Evolutionary conservation across 2,797 vertebrate genomes (phyloP), one percentile per base, ranked within the genome.

Genomic region (Sebastiscus albofasciatus): DNA sequence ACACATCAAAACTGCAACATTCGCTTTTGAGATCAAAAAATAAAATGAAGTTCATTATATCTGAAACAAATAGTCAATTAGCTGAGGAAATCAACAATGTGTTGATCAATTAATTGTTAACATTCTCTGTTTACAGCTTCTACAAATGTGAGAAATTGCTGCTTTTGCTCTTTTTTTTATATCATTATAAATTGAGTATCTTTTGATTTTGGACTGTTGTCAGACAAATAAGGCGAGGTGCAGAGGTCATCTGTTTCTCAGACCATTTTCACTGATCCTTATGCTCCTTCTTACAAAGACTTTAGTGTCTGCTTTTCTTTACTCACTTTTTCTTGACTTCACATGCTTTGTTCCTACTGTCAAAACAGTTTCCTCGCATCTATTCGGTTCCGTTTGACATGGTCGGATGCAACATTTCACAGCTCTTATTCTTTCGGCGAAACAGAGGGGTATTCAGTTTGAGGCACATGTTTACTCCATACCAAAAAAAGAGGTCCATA

Each of bases 401-500:
- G 26, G 80, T 75, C 46, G 33, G 64, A 76, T 64, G 70, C 58
- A 64, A 65, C 68, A 49, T 77, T 79, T 86, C 49, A 46, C 74
- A 62, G 29, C 61, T 34, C 39, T 29, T 22, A 11, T 73, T 72
- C 42, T 54, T 27, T 42, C 6, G 2, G 24, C 3, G 10, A 13
- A 42, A 72, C 67, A 55, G 56, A 58, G 4, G 16, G 24, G 33
- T 49, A 36, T 79, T 87, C 74, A 77, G 1, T 60, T 42, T 54
- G 29, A 58, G 18, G 42, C 75, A 34, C 68, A 72, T 65, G 46
- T 75, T 74, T 34, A 62, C 71, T 64, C 39, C 27, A 20, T 26
- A 67, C 33, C 36, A 42, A 39, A 67, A 33, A n/a, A 8, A 65
- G 75, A 67, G 26, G 26, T 72, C 75, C 27, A 29, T 79, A 9